phyloP scores from a whole-genome alignment of 2,113 vertebrate genomes.

The Neodon shergylaensis region DNA sequence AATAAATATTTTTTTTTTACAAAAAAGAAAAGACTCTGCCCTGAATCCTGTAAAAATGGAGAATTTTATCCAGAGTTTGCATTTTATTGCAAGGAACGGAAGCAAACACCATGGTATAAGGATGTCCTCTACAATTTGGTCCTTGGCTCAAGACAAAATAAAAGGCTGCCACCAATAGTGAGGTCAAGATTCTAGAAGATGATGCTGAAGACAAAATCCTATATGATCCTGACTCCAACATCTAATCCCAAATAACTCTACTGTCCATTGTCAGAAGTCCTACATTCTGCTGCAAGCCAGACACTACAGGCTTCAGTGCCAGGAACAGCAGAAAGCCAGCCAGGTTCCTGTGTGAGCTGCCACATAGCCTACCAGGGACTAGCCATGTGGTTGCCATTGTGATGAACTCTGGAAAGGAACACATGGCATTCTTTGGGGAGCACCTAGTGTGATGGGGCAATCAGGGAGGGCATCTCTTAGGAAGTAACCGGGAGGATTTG shows the following conservation, averaged over 20 bases:
- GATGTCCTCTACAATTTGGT: not conserved
- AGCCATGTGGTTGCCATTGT: accelerated
- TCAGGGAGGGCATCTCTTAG: not conserved
- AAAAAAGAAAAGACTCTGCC: not conserved
- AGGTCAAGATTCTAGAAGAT: not conserved
- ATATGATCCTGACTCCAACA: not conserved
- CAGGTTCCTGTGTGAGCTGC: not conserved
- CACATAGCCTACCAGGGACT: not conserved
- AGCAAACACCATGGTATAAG: not conserved
- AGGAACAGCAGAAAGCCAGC: not conserved
- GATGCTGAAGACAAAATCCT: not conserved
- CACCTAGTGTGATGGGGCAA: too few species aligned
- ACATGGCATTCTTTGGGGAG: not conserved
- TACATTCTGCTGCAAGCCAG: not conserved
- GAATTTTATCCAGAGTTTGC: not conserved
- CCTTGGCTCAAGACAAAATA: not conserved
- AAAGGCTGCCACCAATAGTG: not conserved
- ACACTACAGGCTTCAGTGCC: not conserved
- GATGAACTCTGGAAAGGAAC: not conserved
- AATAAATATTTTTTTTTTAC: too few species aligned
- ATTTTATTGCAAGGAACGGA: not conserved
- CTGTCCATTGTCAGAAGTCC: not conserved
- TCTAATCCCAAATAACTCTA: not conserved
- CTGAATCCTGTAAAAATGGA: too few species aligned
- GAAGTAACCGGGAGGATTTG: too few species aligned